Evolutionary conservation across 2,113 vertebrate species (phyloP), one percentile per base, ranked within the genome.

Genomic region (Anolis carolinensis): DNA sequence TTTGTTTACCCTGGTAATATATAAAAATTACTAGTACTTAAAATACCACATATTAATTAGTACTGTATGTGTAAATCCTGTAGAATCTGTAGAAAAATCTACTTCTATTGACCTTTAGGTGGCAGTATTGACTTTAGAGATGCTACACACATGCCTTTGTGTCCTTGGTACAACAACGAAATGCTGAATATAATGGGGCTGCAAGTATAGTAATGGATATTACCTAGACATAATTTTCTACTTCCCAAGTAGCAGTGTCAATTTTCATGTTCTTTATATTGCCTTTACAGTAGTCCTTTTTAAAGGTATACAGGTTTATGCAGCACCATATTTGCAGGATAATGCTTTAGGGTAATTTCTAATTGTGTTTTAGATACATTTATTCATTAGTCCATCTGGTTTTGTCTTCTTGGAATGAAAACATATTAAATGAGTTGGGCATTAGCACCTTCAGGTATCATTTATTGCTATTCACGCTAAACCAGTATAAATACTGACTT

Each of bases 41-140:
- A 71, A 79, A 62, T 71, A 48, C 48, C 13, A 44, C n/a, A 10
- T 44, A 25, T 79, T 18, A 39, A n/a, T n/a, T 79, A 18, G n/a
- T 36, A n/a, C n/a, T n/a, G n/a, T n/a, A 63, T 67, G 52, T 88
- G 32, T 7, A 27, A 81, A 18, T 34, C 27, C 23, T 68, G 10
- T 68, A 8, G 10, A 9, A 9, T 30, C 9, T 68, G 0, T 82
- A 59, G 6, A 32, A 32, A 3, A 18, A 73, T 27, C 50, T 27
- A 55, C 16, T 1, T 80, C 21, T 27, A 0, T 10, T 93, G 87
- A 84, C 95, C 96, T 90, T 87, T 96, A 96, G 96, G 87, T 96
- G 96, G 96, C 96, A 84, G 83, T 93, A 92, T 96, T 96, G 93
- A 83, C 95, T 92, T 91, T 91, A 87, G 27, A 16, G 87, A 89